Evolutionary conservation across 2,888 invertebrate species (phyloP), one percentile per base, ranked within the genome.

Genomic region (Oligia strigilis): DNA sequence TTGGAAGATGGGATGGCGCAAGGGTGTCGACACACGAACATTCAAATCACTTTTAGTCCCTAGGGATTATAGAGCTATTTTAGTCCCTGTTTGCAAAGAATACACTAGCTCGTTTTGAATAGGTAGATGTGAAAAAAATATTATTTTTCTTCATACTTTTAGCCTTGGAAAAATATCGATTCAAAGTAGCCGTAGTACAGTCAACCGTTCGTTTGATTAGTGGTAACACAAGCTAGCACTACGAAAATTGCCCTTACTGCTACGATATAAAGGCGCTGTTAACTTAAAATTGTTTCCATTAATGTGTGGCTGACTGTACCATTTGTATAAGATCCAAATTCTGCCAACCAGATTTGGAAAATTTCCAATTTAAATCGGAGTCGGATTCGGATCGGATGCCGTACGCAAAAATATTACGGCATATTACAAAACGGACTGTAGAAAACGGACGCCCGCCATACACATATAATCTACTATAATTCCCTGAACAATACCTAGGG

Each of bases 401-500:
- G 2, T 49, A n/a, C 19, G 19, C 49, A 49, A 69, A 69, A 6
- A 0, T 6, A 43, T 55, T 55, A n/a, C 11, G n/a, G n/a, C 60
- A 60, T 60, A n/a, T 74, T 69, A 49, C n/a, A 36, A 52, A 43
- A 72, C 0, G 11, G 43, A 14, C 17, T 55, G 19, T 55, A 8
- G 55, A 55, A 55, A 55, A 55, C 3, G 6, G 29, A 19, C 8
- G 8, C 43, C 2, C 8, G 0, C 17, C 17, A 43, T 19, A 14
- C 29, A 43, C 52, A 60, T 43, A 23, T 6, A 64, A 64, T 6
- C 43, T 36, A 43, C 8, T n/a, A 29, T 71, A 49, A 74, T 65
- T 74, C 67, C 66, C 71, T 13, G 11, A 40, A 65, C n/a, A n/a
- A 74, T 76, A 80, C 80, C 75, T 36, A 72, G 60, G 23, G 2